Evolutionary conservation across 64 coral and sea anemone species (phyloP), one percentile per base, ranked within the genome.

Genomic region (Exaiptasia diaphana): DNA sequence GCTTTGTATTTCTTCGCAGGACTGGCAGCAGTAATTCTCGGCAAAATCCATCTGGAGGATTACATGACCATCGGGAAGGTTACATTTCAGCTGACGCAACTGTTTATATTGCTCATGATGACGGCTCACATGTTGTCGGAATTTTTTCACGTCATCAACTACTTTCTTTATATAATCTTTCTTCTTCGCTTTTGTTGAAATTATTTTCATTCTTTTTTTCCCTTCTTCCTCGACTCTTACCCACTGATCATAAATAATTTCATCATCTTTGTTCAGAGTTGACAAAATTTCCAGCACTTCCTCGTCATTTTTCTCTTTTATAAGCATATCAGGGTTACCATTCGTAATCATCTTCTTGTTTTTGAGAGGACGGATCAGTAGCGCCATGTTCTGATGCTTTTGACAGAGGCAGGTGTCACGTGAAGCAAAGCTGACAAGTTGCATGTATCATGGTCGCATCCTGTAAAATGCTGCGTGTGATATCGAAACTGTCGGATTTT

Each of bases 11-110:
- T 80, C 86, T 49, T 88, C 75, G n/a, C 17, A 0, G 38, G 67
- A 69, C 62, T 88, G 86, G 64, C 76, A 88, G 65, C 36, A 49
- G 54, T 86, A 76, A 32, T 86, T 86, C 21, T 86, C 72, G 24
- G 83, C 83, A 75, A 86, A 86, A 23, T 70, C 74, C 75, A 56
- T 80, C 24, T 73, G 86, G 25, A 88, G 14, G 28, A 79, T 60
- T 4, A 21, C 50, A 15, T 82, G 41, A 30, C 42, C 28, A 17
- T n/a, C 3, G 2, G 74, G 63, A 21, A 88, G 49, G 8, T 34
- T 40, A 10, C 25, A 7, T 57, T 78, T 88, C 1, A 88, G 40
- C 5, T 20, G 32, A 35, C 63, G 57, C 56, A 86, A 43, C 23
- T 86, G 42, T 1, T 54, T 70, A 23, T 86, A 77, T 21, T 86